Evolutionary conservation across 2,888 invertebrate genomes (phyloP).

Genomic region (Eupithecia pulchellata): DNA sequence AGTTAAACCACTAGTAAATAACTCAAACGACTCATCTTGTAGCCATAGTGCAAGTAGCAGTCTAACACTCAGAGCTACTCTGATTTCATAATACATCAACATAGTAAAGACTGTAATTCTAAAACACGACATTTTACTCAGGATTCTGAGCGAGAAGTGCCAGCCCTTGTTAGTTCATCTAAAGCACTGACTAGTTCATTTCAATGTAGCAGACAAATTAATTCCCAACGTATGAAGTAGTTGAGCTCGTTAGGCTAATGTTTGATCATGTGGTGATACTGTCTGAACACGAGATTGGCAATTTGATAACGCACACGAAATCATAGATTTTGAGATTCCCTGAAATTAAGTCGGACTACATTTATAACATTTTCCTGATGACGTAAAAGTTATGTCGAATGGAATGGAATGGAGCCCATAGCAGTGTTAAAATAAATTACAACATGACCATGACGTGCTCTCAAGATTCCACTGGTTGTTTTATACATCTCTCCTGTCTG

Average conservation of each 20-base stretch:
- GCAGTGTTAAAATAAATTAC: not conserved
- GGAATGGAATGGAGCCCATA: not conserved
- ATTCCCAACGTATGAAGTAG: slow-evolving; percentile 61
- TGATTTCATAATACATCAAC: slow-evolving; percentile 12
- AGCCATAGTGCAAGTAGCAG: not conserved
- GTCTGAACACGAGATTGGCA: slow-evolving; percentile 54
- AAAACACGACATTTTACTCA: slow-evolving; percentile 14
- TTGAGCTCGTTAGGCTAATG: slow-evolving; percentile 63
- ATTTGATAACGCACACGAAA: slow-evolving; percentile 8
- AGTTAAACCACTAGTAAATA: slow-evolving; percentile 11
- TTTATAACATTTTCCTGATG: not conserved
- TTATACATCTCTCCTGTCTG: not conserved
- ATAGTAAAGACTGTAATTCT: not conserved
- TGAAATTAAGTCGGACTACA: not conserved
- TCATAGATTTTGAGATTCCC: slow-evolving; percentile 1
- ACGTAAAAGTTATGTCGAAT: not conserved
- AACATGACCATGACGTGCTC: not conserved
- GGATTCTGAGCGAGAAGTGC: slow-evolving; percentile 22
- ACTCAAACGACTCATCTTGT: slow-evolving; percentile 4
- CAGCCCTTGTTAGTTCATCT: slow-evolving; percentile 33
- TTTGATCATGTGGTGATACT: slow-evolving; percentile 57
- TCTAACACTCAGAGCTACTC: no score
- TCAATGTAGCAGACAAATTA: slow-evolving; percentile 49
- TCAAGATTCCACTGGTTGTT: slow-evolving; percentile 1
- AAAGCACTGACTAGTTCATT: slow-evolving; percentile 40